These are phyloP conservation scores for Drosophila engyochracea DNA, from an alignment of 2,888 invertebrate species.

Conservation along the genomic window DNA sequence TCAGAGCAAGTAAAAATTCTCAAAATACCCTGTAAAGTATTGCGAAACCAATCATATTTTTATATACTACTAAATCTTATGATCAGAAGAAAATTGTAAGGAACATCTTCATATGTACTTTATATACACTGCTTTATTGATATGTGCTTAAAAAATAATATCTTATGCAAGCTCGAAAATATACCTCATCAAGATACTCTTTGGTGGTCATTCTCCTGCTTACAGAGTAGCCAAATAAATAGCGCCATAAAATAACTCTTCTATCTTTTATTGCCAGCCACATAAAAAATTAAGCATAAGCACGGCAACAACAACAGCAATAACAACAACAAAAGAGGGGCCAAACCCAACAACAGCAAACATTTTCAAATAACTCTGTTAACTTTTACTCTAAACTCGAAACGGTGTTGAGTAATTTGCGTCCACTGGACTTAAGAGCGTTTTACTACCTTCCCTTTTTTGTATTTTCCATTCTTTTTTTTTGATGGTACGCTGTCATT, in stretches of 20 bases:
- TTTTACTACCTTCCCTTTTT: conserved; percentile 51
- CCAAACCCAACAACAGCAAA: not conserved
- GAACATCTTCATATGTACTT: not conserved
- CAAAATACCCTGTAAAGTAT: conserved; percentile 17
- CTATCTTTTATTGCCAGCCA: conserved; percentile 76
- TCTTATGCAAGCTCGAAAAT: not conserved
- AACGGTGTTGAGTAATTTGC: conserved; percentile 64
- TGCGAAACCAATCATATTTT: not conserved
- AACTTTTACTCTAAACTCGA: conserved; percentile 57
- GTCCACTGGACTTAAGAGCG: conserved; percentile 60
- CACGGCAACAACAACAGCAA: conserved; percentile 31
- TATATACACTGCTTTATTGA: not conserved
- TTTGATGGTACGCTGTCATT: conserved; percentile 20
- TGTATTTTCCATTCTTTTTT: conserved; percentile 17
- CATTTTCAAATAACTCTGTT: conserved; percentile 67
- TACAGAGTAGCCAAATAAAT: conserved; percentile 64
- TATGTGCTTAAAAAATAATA: not conserved
- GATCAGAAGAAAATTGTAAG: not conserved
- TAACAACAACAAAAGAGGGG: conserved; percentile 34
- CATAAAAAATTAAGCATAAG: conserved; percentile 68
- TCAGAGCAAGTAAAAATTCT: conserved; percentile 52
- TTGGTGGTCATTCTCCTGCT: not conserved
- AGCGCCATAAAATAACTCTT: conserved; percentile 81
- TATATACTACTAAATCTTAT: not conserved
- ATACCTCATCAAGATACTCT: not conserved